phyloP scores from a whole-genome alignment of 2,797 vertebrate genomes.

The Tarsius wallacei region DNA sequence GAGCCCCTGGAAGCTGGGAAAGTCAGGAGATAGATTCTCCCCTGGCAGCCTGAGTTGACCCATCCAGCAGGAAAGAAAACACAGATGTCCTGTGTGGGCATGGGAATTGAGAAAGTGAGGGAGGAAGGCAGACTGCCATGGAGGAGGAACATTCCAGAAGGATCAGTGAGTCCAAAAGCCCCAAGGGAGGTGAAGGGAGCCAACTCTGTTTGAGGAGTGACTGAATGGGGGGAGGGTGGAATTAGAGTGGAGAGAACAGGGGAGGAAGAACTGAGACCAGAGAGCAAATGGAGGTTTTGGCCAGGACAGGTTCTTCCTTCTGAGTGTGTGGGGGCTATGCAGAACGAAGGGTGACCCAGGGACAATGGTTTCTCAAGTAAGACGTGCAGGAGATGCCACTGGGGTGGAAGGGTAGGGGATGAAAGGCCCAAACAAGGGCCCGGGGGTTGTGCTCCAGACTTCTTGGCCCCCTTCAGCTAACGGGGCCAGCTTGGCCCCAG shows the following conservation, averaged over 20 bases:
- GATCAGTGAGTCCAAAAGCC: not conserved
- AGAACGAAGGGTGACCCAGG: no score
- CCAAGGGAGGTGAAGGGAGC: not conserved
- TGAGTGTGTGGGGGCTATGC: accelerated
- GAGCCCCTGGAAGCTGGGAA: not conserved
- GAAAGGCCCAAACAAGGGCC: no score
- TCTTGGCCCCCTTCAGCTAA: no score
- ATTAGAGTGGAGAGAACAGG: not conserved
- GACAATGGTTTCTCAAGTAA: no score
- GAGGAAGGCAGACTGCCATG: accelerated
- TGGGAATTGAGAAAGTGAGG: not conserved
- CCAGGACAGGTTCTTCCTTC: not conserved
- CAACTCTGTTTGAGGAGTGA: no score
- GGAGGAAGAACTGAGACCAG: not conserved
- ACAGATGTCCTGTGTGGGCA: not conserved
- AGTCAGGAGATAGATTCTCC: not conserved
- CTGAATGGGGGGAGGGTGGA: not conserved
- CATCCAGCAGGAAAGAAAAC: no score
- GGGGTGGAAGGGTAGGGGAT: accelerated
- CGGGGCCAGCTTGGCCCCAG: not conserved
- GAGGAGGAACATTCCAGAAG: not conserved
- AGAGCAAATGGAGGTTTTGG: no score
- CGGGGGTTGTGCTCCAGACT: not conserved
- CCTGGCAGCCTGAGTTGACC: not conserved
- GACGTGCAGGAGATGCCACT: not conserved